A percentile compares a stretch with the other conserved stretches of the same genome.
phyloP scores from a whole-genome alignment of 2,888 invertebrate genomes.

The Leptothorax acervorum region DNA sequence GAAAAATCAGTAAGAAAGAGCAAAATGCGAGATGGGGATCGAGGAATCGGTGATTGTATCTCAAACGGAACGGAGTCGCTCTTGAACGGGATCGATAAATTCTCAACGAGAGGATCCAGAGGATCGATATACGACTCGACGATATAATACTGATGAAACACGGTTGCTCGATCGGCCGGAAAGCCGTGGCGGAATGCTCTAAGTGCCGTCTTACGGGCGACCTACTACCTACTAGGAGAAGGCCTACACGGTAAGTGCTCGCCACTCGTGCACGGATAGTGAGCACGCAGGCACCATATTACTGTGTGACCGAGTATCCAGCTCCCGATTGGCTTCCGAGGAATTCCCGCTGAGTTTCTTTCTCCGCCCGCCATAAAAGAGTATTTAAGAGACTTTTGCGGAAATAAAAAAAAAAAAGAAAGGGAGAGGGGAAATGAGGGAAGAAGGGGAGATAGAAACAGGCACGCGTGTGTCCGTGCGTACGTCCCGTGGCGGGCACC shows the following conservation, averaged over 20 bases:
- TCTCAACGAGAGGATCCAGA: conserved; percentile 39
- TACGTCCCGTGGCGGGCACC: conserved; percentile 77
- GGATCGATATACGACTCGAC: conserved; percentile 50
- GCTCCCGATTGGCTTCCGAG: conserved; percentile 60
- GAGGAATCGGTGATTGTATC: conserved; percentile 22
- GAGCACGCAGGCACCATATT: conserved; percentile 71
- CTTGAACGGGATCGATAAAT: conserved; percentile 52
- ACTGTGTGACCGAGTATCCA: conserved; percentile 73
- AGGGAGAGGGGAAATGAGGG: conserved; percentile 32
- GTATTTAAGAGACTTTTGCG: conserved; percentile 73
- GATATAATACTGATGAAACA: conserved; percentile 30
- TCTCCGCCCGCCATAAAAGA: conserved; percentile 61
- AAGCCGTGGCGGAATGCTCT: conserved; percentile 58
- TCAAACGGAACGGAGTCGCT: conserved; percentile 5
- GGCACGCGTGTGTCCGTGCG: conserved; percentile 11
- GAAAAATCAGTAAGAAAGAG: background rate
- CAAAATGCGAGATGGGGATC: background rate
- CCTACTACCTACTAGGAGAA: conserved; percentile 58
- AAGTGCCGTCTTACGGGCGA: conserved; percentile 67
- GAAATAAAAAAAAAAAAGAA: conserved; percentile 59
- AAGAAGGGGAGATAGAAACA: conserved; percentile 62
- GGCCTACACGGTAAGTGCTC: conserved; percentile 50
- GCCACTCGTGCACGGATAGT: conserved; percentile 68
- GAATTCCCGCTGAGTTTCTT: conserved; percentile 71
- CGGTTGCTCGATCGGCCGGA: conserved; percentile 67